Conservation (phyloP, 2,888 invertebrate species). For the Temnothorax ravouxi region DNA sequence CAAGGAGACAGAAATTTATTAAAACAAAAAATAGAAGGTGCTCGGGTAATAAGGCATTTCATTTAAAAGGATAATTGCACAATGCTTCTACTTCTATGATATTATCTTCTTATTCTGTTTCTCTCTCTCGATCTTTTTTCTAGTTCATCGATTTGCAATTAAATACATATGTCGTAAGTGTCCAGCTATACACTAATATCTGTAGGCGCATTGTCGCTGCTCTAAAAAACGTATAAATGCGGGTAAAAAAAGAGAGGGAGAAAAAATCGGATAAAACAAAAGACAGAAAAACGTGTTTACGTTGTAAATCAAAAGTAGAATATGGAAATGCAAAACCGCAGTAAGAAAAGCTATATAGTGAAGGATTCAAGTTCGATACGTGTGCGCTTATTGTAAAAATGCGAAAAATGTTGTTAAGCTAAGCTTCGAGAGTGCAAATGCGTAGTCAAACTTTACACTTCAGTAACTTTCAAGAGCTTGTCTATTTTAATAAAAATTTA, state of each 20-base stretch:
- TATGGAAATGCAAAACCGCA: background rate
- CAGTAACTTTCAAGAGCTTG: constrained; percentile 7
- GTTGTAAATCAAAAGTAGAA: background rate
- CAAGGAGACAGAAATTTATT: background rate
- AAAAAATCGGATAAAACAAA: background rate
- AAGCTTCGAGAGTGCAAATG: background rate
- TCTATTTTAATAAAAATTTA: constrained; percentile 40
- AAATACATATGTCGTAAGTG: background rate
- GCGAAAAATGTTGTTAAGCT: background rate
- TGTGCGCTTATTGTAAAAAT: background rate
- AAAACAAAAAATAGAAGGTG: background rate
- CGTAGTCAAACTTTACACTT: background rate
- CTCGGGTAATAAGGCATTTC: background rate
- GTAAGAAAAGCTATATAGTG: background rate
- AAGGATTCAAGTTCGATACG: background rate
- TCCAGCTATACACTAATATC: background rate
- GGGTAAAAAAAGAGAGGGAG: background rate
- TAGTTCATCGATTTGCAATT: constrained; percentile 15
- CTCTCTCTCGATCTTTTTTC: background rate
- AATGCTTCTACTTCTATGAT: background rate
- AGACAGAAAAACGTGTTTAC: constrained; percentile 1
- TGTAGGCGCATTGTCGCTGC: background rate
- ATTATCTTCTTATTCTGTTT: background rate
- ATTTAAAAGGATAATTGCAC: background rate
- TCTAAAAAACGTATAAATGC: constrained; percentile 12